Evolutionary conservation across 2,888 invertebrate genomes (phyloP).

Genomic region (Apamea crenata): DNA sequence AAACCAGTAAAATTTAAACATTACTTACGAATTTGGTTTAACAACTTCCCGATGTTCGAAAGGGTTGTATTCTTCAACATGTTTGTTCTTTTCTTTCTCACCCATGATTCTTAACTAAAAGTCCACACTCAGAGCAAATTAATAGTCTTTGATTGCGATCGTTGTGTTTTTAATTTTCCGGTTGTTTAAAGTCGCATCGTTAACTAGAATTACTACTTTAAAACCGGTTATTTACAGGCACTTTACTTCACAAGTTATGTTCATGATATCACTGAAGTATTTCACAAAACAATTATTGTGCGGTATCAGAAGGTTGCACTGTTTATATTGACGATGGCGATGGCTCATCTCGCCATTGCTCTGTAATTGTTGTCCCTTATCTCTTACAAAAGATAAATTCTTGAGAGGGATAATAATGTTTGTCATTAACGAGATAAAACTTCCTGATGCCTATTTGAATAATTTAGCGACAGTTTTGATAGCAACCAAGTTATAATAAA

Average conservation of each 20-base stretch:
- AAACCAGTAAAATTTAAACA: not conserved
- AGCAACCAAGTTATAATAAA: constrained; percentile 6
- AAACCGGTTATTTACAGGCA: constrained; percentile 13
- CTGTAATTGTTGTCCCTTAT: constrained; percentile 52
- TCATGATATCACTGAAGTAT: constrained; percentile 27
- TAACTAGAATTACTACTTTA: constrained; percentile 9
- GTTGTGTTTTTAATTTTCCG: constrained; percentile 28
- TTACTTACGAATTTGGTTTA: constrained; percentile 86
- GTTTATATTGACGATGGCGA: constrained; percentile 36
- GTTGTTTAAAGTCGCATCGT: constrained; percentile 23
- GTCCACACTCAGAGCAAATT: constrained; percentile 9
- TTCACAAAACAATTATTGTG: constrained; percentile 13
- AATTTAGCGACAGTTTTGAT: constrained; percentile 20
- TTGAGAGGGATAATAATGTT: constrained; percentile 41
- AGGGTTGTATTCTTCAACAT: constrained; percentile 78
- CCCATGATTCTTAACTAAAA: constrained; percentile 45
- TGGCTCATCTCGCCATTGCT: constrained; percentile 40
- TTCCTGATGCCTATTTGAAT: constrained; percentile 25
- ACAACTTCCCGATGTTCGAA: constrained; percentile 82
- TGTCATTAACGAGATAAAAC: constrained; percentile 50
- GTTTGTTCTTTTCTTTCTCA: constrained; percentile 48
- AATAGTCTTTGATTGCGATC: not conserved
- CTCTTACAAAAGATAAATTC: constrained; percentile 55
- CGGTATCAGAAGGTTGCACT: constrained; percentile 25
- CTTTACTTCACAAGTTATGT: constrained; percentile 17